Base-by-base conservation (phyloP, 2,888 invertebrate genomes). In the Ptilodon capucinus region DNA sequence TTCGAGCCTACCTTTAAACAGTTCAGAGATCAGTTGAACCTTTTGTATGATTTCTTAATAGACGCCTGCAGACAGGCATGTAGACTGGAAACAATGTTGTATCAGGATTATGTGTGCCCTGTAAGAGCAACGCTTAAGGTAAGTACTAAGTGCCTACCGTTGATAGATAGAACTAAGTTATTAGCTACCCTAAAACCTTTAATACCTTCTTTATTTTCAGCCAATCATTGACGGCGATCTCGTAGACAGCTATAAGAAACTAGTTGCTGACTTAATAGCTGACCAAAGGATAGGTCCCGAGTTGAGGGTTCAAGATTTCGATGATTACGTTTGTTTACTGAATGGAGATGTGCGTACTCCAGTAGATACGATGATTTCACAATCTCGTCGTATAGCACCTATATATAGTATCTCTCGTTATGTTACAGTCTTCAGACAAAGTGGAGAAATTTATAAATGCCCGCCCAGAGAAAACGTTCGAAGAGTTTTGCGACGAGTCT, bases 1-100 rank as follows among this genome's bases (percentile, higher is more conserved):
- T 96, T 96, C 67, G 95, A 94, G 50, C 97, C 97, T 0, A 88
- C 93, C 0, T 96, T 97, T 68, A 93, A 94, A 44, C 94, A 94
- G 71, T 95, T 98, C 66, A 92, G 93, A 57, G 92, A 94, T 41
- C 93, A 94, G 51, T 85, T 98, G 1, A 79, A 95, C 32, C 91
- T 93, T 40, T 86, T 96, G 16, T 94, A 96, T 56, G 95, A 95
- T 60, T 92, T 92, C n/a, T 93, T 98, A 61, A 93, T 95, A 9
- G 92, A 94, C 51, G 94, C 95, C 0, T 94, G 97, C 23, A 90
- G 92, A 54, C 92, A 92, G 28, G 91, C 96, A 43, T 96, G 97
- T 1, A 92, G 97, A 45, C 91, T 98, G 35, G 98, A 98, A 82
- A 95, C 94, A 1, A 92, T 95, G 66, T 84, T 96, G 38, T 96